These are phyloP conservation scores for Panorpa germanica DNA, from an alignment of 2,888 invertebrate species.

Conservation along the genomic window DNA sequence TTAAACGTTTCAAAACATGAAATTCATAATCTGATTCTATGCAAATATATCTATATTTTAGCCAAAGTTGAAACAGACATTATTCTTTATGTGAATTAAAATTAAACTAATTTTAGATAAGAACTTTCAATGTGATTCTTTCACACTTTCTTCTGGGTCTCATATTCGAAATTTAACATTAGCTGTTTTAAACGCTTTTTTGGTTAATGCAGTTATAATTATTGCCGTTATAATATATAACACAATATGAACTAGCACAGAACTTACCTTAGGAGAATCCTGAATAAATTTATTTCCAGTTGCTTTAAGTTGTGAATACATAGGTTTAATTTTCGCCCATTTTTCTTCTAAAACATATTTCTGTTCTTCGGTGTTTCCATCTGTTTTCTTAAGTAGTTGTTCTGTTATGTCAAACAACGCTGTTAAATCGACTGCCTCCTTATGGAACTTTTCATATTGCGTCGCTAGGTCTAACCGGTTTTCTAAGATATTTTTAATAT, in stretches of 20 bases:
- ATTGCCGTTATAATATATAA: too few relatives aligned
- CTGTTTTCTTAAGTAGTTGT: conserved; percentile 29
- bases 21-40: too few relatives aligned
- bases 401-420: conserved; percentile 46
- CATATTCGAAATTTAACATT: too few relatives aligned
- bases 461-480: conserved; percentile 44
- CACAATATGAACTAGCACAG: conserved; percentile 8
- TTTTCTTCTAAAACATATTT: conserved; percentile 35
- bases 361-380: conserved; percentile 29
- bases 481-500: conserved; percentile 36
- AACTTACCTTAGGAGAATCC: conserved; percentile 32
- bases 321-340: conserved; percentile 41
- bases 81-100: too few relatives aligned
- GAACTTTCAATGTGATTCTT: too few relatives aligned
- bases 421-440: conserved; percentile 42
- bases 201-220: too few relatives aligned
- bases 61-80: too few relatives aligned
- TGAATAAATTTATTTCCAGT: conserved; percentile 47
- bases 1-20: too few relatives aligned
- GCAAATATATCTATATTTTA: too few relatives aligned
- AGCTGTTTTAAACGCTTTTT: too few relatives aligned
- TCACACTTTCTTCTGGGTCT: too few relatives aligned
- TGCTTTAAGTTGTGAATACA: conserved; percentile 44
- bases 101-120: too few relatives aligned
- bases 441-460: conserved; percentile 52